These are phyloP conservation scores for Venusia cambrica DNA, from an alignment of 2,888 invertebrate species.

Conservation along the genomic window DNA sequence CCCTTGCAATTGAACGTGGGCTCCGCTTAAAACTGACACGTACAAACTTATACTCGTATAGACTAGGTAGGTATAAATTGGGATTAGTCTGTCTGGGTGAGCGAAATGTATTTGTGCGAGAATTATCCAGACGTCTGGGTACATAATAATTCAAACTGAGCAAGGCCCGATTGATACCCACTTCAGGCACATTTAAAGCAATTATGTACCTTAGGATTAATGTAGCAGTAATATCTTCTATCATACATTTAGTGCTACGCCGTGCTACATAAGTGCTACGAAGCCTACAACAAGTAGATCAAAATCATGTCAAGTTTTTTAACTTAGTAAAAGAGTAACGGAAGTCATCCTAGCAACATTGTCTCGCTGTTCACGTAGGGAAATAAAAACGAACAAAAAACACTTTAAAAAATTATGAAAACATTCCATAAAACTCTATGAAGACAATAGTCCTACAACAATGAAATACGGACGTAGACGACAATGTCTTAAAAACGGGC, in stretches of 20 bases:
- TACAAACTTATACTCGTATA: conserved; percentile 16
- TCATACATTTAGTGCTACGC: conserved; percentile 1
- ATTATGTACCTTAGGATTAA: too few species aligned
- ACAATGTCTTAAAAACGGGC: conserved; percentile 61
- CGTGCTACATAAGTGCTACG: conserved; percentile 16
- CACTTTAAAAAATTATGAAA: conserved; percentile 66
- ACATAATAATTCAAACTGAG: too few species aligned
- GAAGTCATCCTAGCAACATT: conserved; percentile 28
- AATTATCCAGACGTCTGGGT: too few species aligned
- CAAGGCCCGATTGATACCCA: too few species aligned
- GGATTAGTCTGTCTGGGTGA: conserved; percentile 15
- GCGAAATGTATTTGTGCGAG: conserved; percentile 1
- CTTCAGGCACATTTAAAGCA: neutral
- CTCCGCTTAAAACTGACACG: conserved; percentile 30
- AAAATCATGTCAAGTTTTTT: neutral
- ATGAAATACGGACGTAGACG: conserved; percentile 58
- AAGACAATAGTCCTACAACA: conserved; percentile 66
- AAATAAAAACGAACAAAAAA: conserved; percentile 43
- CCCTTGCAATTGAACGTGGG: conserved; percentile 61
- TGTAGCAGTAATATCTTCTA: neutral
- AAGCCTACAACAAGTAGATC: conserved; percentile 13
- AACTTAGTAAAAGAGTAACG: too few species aligned
- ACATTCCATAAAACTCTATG: conserved; percentile 61
- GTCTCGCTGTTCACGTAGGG: conserved; percentile 28
- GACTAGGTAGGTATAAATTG: conserved; percentile 11